phyloP scores from a whole-genome alignment of 2,888 invertebrate genomes.

The Cheilosia grossa region DNA sequence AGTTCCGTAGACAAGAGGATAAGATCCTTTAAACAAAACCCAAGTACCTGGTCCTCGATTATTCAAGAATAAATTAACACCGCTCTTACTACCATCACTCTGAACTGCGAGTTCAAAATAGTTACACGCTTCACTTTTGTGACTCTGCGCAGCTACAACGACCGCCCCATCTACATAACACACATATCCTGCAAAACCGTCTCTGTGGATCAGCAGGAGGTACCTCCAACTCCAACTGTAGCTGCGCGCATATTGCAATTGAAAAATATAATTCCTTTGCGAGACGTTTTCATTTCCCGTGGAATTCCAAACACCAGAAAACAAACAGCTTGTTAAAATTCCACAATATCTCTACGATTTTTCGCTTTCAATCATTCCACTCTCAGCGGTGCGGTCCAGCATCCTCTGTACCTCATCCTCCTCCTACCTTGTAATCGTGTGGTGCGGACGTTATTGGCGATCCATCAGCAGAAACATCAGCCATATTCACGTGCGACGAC shows the following conservation, averaged over 20 bases:
- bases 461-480: constrained; percentile 46
- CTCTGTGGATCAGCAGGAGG: background rate
- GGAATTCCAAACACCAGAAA: constrained; percentile 78
- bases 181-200: too few species aligned
- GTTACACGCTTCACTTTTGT: too few species aligned
- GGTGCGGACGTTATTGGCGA: constrained; percentile 38
- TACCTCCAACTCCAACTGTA: background rate
- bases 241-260: constrained; percentile 18
- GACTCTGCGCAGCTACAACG: too few species aligned
- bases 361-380: constrained; percentile 76
- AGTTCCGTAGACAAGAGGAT: too few species aligned
- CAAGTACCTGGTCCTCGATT: too few species aligned
- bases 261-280: constrained; percentile 56
- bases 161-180: too few species aligned
- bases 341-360: constrained; percentile 76
- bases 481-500: constrained; percentile 14
- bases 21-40: too few species aligned
- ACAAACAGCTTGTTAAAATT: constrained; percentile 80
- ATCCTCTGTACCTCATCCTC: constrained; percentile 38
- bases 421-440: background rate
- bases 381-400: constrained; percentile 49
- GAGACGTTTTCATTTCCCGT: constrained; percentile 67
- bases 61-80: too few species aligned
- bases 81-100: too few species aligned
- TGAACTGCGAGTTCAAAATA: too few species aligned